A percentile compares a stretch with the other conserved stretches of the same genome.
phyloP scores from a whole-genome alignment of 2,888 invertebrate species.

The Pachydiplax longipennis region DNA sequence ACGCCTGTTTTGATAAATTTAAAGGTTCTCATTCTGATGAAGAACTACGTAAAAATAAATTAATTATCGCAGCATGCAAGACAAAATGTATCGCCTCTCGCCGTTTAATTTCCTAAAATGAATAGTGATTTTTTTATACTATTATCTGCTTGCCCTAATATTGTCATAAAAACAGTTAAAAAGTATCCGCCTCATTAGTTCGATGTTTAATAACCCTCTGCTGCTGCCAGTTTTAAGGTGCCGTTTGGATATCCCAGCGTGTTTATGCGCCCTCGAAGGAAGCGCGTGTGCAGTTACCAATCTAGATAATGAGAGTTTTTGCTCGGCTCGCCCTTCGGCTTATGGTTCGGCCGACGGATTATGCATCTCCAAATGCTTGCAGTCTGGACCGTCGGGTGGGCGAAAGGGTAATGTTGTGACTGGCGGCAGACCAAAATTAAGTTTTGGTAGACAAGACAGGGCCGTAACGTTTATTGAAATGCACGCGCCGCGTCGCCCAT shows the following conservation, averaged over 20 bases:
- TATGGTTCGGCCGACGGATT: background rate
- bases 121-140: too few species aligned
- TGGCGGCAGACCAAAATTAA: background rate
- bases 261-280: background rate
- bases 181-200: too few species aligned
- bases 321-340: background rate
- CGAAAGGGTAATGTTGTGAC: background rate
- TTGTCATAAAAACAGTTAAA: too few species aligned
- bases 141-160: too few species aligned
- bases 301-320: background rate
- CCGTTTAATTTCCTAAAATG: too few species aligned
- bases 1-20: too few species aligned
- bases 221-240: too few species aligned
- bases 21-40: too few species aligned
- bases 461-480: background rate
- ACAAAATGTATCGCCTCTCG: too few species aligned
- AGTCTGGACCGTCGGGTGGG: background rate
- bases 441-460: background rate
- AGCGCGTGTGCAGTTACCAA: background rate
- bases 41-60: too few species aligned
- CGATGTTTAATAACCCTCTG: too few species aligned
- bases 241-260: background rate
- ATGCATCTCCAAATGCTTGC: background rate
- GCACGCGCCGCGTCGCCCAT: background rate
- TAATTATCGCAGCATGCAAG: too few species aligned